Base-by-base conservation (phyloP, 2,888 invertebrate genomes). In the Dryococelus australis region DNA sequence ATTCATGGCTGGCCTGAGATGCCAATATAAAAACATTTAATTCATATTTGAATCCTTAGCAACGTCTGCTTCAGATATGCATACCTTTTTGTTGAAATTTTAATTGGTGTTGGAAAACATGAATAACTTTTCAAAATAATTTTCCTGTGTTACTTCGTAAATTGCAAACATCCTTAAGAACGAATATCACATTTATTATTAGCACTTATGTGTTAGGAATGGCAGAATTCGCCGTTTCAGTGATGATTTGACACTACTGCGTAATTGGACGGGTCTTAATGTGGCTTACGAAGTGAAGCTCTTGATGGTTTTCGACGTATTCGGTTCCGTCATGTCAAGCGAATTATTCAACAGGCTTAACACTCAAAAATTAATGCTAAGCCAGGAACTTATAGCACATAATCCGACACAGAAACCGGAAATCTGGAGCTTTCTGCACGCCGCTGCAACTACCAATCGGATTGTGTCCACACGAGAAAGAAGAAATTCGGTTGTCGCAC, bases 361-460 rank as follows among this genome's bases (percentile, higher is more conserved):
- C 83, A 83, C 35, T 83, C 35, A 83, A 83, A 83, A 4, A 83
- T 83, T 83, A 5, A 83, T n/a, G 43, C 83, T 35, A 83, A 83
- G 27, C 24, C 35, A 8, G 20, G 35, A 43, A 83, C 43, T 83
- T 83, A 83, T 16, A 20, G 27, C 28, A 35, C 83, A 83, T 28
- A 83, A 83, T 83, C 83, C 20, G 35, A 24, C 83, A 20, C 83
- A 83, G 35, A 83, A 83, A 83, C 83, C 83, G 83, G 83, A 83
- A 83, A 83, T 83, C 83, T 43, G 83, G 6, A 28, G 83, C 83
- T 20, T 35, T 43, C 35, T 13, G 28, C 83, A 20, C n/a, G 5
- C 28, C 83, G 83, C 83, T 24, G 35, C 28, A 28, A 28, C 83
- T 13, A 8, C 79, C 83, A 83, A 83, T 43, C 83, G 35, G 20